These are phyloP conservation scores for Ectemnius lituratus DNA, from an alignment of 2,888 invertebrate genomes.

Conservation along the genomic window DNA sequence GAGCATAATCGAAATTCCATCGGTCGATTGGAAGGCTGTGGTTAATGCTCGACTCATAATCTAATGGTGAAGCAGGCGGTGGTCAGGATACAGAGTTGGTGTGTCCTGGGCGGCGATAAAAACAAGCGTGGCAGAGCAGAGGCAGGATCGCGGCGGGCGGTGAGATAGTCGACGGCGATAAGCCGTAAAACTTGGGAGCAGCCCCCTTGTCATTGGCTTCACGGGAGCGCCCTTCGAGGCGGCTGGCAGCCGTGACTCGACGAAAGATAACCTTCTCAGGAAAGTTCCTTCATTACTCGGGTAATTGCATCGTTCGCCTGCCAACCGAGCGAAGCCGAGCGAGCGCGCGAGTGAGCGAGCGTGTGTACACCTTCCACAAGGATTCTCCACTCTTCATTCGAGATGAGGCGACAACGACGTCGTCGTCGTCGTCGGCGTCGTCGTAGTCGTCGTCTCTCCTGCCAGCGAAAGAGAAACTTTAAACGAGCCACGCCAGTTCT, in stretches of 20 bases:
- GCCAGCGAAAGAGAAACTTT: constrained; percentile 56
- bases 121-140: constrained; percentile 2
- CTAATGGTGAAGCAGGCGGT: too few species aligned
- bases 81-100: too few species aligned
- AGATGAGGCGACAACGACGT: constrained; percentile 41
- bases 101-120: too few species aligned
- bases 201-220: constrained; percentile 38
- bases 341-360: constrained; percentile 23
- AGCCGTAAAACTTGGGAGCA: constrained; percentile 40
- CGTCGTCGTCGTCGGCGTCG: constrained; percentile 25
- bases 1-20: too few species aligned
- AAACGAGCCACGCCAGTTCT: constrained; percentile 41
- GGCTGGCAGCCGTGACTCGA: constrained; percentile 48
- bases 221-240: constrained; percentile 8
- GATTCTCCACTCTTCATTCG: constrained; percentile 29
- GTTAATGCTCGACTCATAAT: too few species aligned
- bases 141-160: constrained; percentile 3
- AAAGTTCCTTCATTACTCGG: constrained; percentile 62
- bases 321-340: too few species aligned
- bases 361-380: constrained; percentile 51
- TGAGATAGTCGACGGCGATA: constrained; percentile 48
- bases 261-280: constrained; percentile 60
- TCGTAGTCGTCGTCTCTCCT: not conserved
- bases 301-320: constrained; percentile 58
- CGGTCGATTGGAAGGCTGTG: too few species aligned